A percentile compares a stretch with the other conserved stretches of the same genome.
Evolutionary conservation across 2,888 invertebrate species (phyloP).

Genomic region (Eudemis profundana): DNA sequence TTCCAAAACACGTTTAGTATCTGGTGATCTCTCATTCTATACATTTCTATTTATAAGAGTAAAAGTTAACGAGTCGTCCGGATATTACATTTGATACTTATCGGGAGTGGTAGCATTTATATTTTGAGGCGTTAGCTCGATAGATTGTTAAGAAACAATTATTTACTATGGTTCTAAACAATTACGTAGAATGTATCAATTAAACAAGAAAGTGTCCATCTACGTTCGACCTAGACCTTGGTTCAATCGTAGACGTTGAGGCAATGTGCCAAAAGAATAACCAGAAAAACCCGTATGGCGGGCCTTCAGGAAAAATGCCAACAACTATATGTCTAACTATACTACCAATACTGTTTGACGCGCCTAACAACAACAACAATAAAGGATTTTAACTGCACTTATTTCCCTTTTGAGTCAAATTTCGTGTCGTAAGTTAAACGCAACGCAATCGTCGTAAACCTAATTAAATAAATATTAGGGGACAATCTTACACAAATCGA

Average conservation of each 20-base stretch:
- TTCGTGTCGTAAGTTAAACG: too few species aligned
- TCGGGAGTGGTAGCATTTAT: too few species aligned
- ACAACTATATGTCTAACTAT: constrained; percentile 1
- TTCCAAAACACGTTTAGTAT: too few species aligned
- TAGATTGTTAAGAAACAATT: background rate
- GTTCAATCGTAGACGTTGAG: constrained; percentile 35
- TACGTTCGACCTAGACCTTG: constrained; percentile 16
- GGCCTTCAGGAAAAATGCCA: constrained; percentile 21
- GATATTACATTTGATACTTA: too few species aligned
- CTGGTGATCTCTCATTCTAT: too few species aligned
- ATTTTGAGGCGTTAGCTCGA: background rate
- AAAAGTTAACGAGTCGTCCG: too few species aligned
- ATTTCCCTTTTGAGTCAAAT: background rate
- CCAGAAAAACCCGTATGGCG: background rate
- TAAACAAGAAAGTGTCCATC: background rate
- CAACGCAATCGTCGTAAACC: too few species aligned
- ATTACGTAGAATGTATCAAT: background rate
- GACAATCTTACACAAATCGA: too few species aligned
- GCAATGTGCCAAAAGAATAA: constrained; percentile 41
- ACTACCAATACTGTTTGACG: constrained; percentile 2
- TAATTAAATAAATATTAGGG: too few species aligned
- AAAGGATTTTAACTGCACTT: background rate
- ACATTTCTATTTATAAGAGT: too few species aligned
- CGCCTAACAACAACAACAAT: too few species aligned
- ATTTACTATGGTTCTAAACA: background rate